A percentile compares a stretch with the other conserved stretches of the same genome.
phyloP scores from a whole-genome alignment of 2,113 vertebrate genomes.

The Neogobius melanostomus region DNA sequence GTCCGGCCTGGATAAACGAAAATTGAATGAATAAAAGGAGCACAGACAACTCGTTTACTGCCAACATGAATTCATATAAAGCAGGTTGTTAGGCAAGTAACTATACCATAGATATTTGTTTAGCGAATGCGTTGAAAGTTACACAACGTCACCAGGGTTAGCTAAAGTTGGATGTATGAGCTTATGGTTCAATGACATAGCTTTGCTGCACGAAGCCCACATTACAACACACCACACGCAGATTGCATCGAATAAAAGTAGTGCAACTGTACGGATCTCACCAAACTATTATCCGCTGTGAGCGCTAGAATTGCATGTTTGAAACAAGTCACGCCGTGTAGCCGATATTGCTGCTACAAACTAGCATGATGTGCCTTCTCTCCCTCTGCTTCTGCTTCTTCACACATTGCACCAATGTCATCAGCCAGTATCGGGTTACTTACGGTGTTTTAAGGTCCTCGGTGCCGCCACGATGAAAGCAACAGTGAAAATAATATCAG shows the following conservation, averaged over 20 bases:
- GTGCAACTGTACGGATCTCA: background rate
- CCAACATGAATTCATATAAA: background rate
- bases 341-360: conserved; percentile 14
- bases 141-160: conserved; percentile 34
- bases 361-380: conserved; percentile 4
- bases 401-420: background rate
- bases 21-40: background rate
- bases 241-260: background rate
- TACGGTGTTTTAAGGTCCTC: conserved; percentile 63
- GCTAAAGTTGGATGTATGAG: conserved; percentile 29
- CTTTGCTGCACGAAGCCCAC: background rate
- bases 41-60: background rate
- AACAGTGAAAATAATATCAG: conserved; percentile 19
- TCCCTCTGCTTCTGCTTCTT: background rate
- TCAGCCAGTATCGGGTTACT: conserved; percentile 43
- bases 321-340: conserved; percentile 29
- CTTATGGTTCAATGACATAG: conserved; percentile 61
- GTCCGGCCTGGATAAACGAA: background rate
- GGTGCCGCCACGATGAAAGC: conserved; percentile 66
- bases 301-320: background rate
- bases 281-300: background rate
- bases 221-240: background rate
- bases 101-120: background rate
- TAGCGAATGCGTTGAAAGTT: conserved; percentile 9
- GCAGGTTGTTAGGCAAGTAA: background rate